Conservation (phyloP, 2,888 invertebrate species). For the Serrognathus titanus region DNA sequence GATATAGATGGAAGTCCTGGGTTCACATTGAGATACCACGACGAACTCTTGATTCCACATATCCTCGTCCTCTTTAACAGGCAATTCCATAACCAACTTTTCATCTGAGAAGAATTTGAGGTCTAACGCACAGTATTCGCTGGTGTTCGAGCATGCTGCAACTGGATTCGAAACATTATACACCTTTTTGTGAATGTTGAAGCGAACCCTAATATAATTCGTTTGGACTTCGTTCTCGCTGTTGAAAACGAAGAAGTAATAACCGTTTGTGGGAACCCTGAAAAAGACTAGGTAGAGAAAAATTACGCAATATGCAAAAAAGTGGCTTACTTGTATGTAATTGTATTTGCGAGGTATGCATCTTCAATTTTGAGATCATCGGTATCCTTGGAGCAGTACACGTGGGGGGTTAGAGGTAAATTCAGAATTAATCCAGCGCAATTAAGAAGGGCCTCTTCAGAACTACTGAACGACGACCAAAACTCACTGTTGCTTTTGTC, state of each 20-base stretch:
- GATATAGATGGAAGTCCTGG: constrained; percentile 67
- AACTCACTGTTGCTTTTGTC: constrained; percentile 76
- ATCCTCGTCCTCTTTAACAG: constrained; percentile 60
- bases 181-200: constrained; percentile 66
- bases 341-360: constrained; percentile 59
- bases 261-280: constrained; percentile 71
- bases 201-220: constrained; percentile 66
- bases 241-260: constrained; percentile 80
- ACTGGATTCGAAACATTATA: constrained; percentile 65
- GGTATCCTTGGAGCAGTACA: constrained; percentile 50
- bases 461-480: constrained; percentile 79
- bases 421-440: constrained; percentile 72
- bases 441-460: constrained; percentile 71
- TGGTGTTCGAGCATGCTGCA: constrained; percentile 61
- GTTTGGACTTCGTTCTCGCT: constrained; percentile 74
- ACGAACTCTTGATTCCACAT: constrained; percentile 73
- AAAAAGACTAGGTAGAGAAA: neutral
- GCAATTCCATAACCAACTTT: constrained; percentile 67
- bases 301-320: neutral
- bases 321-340: constrained; percentile 61
- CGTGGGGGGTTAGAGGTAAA: constrained; percentile 65
- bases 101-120: constrained; percentile 68
- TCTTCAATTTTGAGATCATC: constrained; percentile 47
- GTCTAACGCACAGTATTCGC: constrained; percentile 60
- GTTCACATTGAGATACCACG: constrained; percentile 71